Percentiles rank a stretch among this genome's conserved stretches.
These are phyloP conservation scores for Trematomus loennbergii DNA, from an alignment of 2,113 vertebrate species.

Conservation along the genomic window DNA sequence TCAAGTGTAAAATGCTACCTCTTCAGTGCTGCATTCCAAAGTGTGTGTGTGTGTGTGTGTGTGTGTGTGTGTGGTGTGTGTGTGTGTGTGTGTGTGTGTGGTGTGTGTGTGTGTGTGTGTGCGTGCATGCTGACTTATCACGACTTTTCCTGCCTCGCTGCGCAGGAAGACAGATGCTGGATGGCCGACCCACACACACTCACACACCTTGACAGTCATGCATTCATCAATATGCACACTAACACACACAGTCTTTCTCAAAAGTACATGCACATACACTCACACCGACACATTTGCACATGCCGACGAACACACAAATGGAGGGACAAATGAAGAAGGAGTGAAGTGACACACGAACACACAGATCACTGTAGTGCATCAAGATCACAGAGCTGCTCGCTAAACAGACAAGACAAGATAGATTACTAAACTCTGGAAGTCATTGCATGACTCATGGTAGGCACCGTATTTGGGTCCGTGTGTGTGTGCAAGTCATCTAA, in stretches of 20 bases:
- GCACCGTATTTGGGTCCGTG: background rate
- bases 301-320: slow-evolving; percentile 27
- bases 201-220: background rate
- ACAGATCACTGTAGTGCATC: slow-evolving; percentile 55
- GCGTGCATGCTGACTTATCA: slow-evolving; percentile 60
- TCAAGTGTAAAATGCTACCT: slow-evolving; percentile 34
- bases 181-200: background rate
- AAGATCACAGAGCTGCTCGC: slow-evolving; percentile 49
- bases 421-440: slow-evolving; percentile 56
- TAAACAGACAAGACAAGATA: slow-evolving; percentile 61
- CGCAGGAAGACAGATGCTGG: slow-evolving; percentile 39
- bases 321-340: slow-evolving; percentile 60
- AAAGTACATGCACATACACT: background rate
- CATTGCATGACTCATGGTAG: slow-evolving; percentile 52
- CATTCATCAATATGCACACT: slow-evolving; percentile 1
- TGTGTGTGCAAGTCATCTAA: slow-evolving; percentile 46
- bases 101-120: no score
- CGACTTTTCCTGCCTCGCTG: slow-evolving; percentile 52
- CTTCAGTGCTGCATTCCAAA: slow-evolving; percentile 9
- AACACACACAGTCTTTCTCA: background rate
- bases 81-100: no score
- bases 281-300: background rate
- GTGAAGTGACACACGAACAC: slow-evolving; percentile 46
- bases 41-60: slow-evolving; percentile 1
- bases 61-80: slow-evolving; percentile 1